phyloP scores from a whole-genome alignment of 2,113 vertebrate genomes.

The Siniperca knerii region DNA sequence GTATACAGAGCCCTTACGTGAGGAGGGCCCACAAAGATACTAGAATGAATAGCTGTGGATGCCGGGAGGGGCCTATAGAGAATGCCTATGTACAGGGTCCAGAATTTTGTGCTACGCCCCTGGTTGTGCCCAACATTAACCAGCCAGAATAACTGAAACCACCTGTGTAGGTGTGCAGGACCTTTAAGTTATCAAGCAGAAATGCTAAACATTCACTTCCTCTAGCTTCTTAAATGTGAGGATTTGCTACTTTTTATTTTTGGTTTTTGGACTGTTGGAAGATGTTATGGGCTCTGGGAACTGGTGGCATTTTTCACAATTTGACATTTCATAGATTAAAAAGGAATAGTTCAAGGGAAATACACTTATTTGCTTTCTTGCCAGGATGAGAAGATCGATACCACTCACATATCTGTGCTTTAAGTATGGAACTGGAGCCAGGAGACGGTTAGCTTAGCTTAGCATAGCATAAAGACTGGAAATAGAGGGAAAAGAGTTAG shows the following conservation, averaged over 20 bases:
- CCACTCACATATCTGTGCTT: background rate
- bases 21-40: no score
- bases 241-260: slow-evolving; percentile 8
- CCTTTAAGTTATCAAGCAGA: background rate
- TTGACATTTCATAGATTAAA: background rate
- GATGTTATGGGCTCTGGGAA: background rate
- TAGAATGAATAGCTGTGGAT: no score
- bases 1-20: no score
- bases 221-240: background rate
- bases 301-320: background rate
- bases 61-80: no score
- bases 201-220: background rate
- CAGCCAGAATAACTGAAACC: background rate
- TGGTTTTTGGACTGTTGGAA: background rate
- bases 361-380: background rate
- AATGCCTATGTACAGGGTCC: no score
- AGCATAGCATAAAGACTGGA: background rate
- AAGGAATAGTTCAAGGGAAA: background rate
- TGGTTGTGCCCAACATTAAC: no score
- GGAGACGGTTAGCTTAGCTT: background rate
- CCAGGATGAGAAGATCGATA: background rate
- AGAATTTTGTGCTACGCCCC: no score
- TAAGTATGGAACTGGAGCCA: no score
- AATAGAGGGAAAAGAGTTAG: background rate
- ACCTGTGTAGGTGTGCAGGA: background rate